phyloP scores from a whole-genome alignment of 2,113 vertebrate species.

The Xenopus laevis region DNA sequence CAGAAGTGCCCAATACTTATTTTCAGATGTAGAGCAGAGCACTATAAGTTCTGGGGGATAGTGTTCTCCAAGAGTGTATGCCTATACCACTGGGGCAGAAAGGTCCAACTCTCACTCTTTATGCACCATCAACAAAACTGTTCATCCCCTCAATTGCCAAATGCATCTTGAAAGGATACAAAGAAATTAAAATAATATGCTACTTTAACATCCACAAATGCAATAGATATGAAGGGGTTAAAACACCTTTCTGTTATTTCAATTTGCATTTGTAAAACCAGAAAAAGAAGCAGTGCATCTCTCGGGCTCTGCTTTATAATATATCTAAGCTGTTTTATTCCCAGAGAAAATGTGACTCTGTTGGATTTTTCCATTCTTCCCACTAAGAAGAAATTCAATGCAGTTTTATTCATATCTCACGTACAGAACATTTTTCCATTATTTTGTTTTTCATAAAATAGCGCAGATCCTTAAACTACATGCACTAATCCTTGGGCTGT shows the following conservation, averaged over 20 bases:
- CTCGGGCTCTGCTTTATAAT: neutral
- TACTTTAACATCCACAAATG: no score
- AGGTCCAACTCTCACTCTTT: no score
- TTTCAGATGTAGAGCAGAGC: no score
- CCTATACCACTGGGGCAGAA: no score
- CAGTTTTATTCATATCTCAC: neutral
- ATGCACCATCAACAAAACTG: no score
- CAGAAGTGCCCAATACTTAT: no score
- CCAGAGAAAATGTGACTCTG: constrained; percentile 17
- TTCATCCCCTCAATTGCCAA: no score
- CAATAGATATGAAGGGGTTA: no score
- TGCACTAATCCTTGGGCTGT: constrained; percentile 32
- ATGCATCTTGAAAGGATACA: no score
- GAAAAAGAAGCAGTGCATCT: neutral
- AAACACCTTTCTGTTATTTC: neutral
- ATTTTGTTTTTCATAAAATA: constrained; percentile 28
- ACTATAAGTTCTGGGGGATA: no score
- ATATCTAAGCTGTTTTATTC: constrained; percentile 15
- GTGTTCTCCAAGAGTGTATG: no score
- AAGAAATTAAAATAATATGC: no score
- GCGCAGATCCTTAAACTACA: constrained; percentile 40
- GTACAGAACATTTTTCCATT: constrained; percentile 18
- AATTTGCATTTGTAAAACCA: neutral
- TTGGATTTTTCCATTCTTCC: constrained; percentile 15
- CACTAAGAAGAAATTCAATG: constrained; percentile 17